Evolutionary conservation across 2,888 invertebrate genomes (phyloP).

Genomic region (Rhingia campestris): DNA sequence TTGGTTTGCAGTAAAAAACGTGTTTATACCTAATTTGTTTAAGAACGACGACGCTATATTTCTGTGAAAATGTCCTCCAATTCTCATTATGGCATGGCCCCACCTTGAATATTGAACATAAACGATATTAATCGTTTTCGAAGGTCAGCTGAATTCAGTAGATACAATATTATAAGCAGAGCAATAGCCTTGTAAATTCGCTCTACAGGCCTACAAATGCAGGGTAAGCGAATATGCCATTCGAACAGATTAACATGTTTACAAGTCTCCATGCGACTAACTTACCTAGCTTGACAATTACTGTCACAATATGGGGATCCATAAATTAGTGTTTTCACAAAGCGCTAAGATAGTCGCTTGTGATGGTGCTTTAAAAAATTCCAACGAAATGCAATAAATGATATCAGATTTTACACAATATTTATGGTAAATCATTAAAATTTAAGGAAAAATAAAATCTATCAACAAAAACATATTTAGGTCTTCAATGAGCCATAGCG

Average conservation of each 20-base stretch:
- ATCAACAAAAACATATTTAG: conserved; percentile 48
- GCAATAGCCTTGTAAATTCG: too few relatives aligned
- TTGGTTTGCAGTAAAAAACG: too few relatives aligned
- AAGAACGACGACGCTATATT: too few relatives aligned
- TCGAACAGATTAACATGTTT: conserved; percentile 6
- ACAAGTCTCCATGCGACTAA: background rate
- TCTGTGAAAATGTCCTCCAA: too few relatives aligned
- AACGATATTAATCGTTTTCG: too few relatives aligned
- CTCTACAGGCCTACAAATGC: too few relatives aligned
- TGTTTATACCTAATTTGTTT: too few relatives aligned
- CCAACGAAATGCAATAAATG: conserved; percentile 23
- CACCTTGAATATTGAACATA: too few relatives aligned
- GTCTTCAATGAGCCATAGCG: conserved; percentile 31
- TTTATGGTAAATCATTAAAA: conserved; percentile 44
- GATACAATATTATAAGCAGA: too few relatives aligned
- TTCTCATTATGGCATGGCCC: too few relatives aligned
- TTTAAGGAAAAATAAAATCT: conserved; percentile 34
- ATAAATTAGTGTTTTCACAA: conserved; percentile 19
- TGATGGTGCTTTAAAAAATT: conserved; percentile 22
- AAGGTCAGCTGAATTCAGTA: too few relatives aligned
- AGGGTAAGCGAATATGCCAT: background rate
- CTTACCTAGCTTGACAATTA: background rate
- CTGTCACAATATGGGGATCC: conserved; percentile 31
- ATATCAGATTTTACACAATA: conserved; percentile 8
- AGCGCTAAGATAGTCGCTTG: background rate